Conservation (phyloP, 2,113 vertebrate genomes). For the Labrus mixtus region DNA sequence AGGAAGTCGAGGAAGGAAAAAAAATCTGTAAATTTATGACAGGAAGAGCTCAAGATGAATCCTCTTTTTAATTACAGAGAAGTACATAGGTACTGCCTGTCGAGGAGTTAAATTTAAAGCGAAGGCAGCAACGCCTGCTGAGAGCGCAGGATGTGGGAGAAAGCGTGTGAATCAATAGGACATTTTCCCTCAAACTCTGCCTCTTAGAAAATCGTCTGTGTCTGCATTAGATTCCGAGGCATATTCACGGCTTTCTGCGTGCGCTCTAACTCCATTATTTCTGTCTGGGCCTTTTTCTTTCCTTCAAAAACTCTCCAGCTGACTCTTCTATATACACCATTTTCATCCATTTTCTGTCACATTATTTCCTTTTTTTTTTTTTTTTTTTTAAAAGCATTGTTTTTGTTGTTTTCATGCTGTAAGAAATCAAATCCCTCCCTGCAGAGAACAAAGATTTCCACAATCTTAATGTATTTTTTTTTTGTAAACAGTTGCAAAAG, state of each 20-base stretch:
- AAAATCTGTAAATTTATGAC: constrained; percentile 68
- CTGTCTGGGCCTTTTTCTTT: neutral
- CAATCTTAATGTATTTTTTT: constrained; percentile 10
- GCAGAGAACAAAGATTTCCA: constrained; percentile 14
- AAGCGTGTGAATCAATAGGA: constrained; percentile 68
- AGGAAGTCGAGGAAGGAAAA: constrained; percentile 18
- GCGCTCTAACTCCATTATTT: constrained; percentile 19
- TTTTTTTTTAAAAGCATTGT: no score
- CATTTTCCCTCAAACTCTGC: constrained; percentile 50
- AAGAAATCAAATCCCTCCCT: constrained; percentile 16
- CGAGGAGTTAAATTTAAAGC: constrained; percentile 69
- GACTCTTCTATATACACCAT: neutral
- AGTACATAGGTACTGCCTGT: constrained; percentile 72
- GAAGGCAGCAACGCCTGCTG: constrained; percentile 66
- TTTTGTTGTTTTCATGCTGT: constrained; percentile 33
- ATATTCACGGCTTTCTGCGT: constrained; percentile 7
- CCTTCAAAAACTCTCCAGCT: constrained; percentile 12
- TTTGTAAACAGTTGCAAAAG: neutral
- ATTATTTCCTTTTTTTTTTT: no score
- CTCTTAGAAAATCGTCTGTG: constrained; percentile 26
- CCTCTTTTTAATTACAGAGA: constrained; percentile 78
- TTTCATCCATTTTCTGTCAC: constrained; percentile 5
- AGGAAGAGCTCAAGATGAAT: constrained; percentile 67
- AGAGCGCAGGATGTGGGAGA: constrained; percentile 63
- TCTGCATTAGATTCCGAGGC: constrained; percentile 27